phyloP scores from a whole-genome alignment of 2,888 invertebrate genomes.

The Drosophila mayaguana region DNA sequence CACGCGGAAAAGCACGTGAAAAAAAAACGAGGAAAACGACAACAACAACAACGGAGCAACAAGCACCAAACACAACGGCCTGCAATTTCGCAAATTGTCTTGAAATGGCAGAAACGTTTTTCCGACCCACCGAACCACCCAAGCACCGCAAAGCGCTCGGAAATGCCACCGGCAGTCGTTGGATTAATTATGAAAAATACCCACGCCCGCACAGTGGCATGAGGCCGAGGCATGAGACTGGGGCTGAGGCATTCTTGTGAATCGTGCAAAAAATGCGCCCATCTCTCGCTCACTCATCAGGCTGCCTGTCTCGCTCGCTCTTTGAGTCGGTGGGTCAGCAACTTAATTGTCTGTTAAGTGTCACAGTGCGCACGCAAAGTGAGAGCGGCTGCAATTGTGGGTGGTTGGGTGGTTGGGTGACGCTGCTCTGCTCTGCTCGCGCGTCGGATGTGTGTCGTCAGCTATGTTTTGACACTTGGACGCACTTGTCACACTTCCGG shows the following conservation, averaged over 20 bases:
- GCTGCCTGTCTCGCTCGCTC: constrained; percentile 1
- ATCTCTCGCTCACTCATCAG: background rate
- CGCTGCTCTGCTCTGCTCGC: background rate
- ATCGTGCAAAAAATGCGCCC: constrained; percentile 31
- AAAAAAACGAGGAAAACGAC: constrained; percentile 14
- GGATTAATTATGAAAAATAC: constrained; percentile 78
- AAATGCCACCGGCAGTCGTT: constrained; percentile 75
- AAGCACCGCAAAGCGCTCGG: constrained; percentile 63
- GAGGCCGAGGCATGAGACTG: background rate
- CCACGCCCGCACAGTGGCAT: constrained; percentile 18
- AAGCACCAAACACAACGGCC: constrained; percentile 38
- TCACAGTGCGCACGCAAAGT: constrained; percentile 54
- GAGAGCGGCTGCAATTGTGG: constrained; percentile 29
- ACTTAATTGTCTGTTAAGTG: constrained; percentile 79
- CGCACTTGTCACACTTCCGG: constrained; percentile 62
- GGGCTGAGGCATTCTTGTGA: constrained; percentile 41
- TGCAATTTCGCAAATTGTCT: constrained; percentile 76
- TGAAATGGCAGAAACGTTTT: constrained; percentile 63
- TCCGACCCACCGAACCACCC: constrained; percentile 46
- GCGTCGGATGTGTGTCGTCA: constrained; percentile 38
- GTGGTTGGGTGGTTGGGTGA: background rate
- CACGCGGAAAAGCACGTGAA: constrained; percentile 42
- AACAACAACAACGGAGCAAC: background rate
- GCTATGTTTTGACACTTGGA: constrained; percentile 59
- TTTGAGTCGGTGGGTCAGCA: constrained; percentile 65